Percentiles rank a stretch among this genome's conserved stretches.
These are phyloP conservation scores for Chloromyia formosa DNA, from an alignment of 2,888 invertebrate species.

Conservation along the genomic window DNA sequence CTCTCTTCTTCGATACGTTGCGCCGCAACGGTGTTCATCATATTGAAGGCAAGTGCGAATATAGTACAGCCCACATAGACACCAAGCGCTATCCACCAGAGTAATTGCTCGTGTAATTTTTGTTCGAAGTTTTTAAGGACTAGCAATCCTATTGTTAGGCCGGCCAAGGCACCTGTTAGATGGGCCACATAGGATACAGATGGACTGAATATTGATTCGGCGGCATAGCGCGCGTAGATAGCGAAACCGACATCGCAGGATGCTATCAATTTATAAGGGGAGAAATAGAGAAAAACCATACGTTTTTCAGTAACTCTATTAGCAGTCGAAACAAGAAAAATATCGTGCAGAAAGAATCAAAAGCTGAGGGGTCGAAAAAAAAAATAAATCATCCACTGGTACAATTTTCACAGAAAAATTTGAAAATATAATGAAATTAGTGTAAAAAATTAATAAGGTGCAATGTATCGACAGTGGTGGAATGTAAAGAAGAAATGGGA, in stretches of 20 bases:
- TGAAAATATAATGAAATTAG: no score
- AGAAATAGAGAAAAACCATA: conserved; percentile 42
- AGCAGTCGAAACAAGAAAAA: conserved; percentile 47
- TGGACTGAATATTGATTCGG: conserved; percentile 67
- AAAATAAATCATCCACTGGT: no score
- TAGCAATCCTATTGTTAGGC: conserved; percentile 91
- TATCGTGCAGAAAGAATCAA: no score
- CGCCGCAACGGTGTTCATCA: conserved; percentile 73
- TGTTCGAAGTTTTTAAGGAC: conserved; percentile 97
- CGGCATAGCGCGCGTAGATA: conserved; percentile 90
- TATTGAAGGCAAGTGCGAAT: conserved; percentile 92
- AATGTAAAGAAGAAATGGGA: neutral
- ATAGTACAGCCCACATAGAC: conserved; percentile 93
- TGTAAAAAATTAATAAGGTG: no score
- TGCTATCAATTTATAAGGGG: conserved; percentile 66
- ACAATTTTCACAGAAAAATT: no score
- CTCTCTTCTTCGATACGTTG: conserved; percentile 52
- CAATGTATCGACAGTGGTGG: no score
- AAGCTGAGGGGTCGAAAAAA: no score
- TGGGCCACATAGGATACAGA: conserved; percentile 96
- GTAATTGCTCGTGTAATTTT: conserved; percentile 89
- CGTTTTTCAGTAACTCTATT: no score
- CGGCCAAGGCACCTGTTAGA: conserved; percentile 92
- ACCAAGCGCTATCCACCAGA: conserved; percentile 96
- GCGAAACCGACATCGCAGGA: conserved; percentile 96